Evolutionary conservation across 2,797 vertebrate genomes (phyloP).

Genomic region (Salarias fasciatus): DNA sequence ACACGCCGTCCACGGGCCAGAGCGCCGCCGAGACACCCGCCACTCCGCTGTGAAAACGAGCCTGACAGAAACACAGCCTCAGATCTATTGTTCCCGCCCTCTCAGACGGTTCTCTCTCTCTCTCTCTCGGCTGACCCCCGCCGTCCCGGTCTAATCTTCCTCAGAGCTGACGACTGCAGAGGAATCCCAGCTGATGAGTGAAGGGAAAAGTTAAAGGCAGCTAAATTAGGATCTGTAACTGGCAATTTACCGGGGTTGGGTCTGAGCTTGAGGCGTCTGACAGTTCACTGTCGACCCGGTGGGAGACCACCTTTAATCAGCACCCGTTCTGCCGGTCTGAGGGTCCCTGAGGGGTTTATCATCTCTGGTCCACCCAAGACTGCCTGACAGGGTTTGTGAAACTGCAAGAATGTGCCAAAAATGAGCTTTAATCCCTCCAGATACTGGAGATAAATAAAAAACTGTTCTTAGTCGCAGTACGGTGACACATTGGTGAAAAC

Average conservation of each 20-base stretch:
- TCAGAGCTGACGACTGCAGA: conserved; percentile 9
- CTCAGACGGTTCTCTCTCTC: conserved; percentile 6
- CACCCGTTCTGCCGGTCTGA: conserved; percentile 13
- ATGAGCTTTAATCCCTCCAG: background rate
- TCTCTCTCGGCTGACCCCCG: conserved; percentile 13
- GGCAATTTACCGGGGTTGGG: conserved; percentile 44
- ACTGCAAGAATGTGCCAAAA: conserved; percentile 1
- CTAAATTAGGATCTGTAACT: conserved; percentile 70
- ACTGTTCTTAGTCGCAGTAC: too few relatives aligned
- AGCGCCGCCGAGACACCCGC: conserved; percentile 21
- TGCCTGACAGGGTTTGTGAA: conserved; percentile 21
- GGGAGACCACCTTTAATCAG: conserved; percentile 51
- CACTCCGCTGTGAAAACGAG: conserved; percentile 21
- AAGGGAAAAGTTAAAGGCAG: conserved; percentile 60
- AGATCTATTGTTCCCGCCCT: conserved; percentile 10
- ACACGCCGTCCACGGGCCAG: conserved; percentile 41
- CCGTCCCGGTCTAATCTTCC: conserved; percentile 38
- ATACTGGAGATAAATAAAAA: too few relatives aligned
- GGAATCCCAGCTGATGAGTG: conserved; percentile 33
- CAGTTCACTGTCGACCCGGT: conserved; percentile 43
- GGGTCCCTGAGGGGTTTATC: conserved; percentile 45
- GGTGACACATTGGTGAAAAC: too few relatives aligned
- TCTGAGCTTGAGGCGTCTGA: conserved; percentile 55
- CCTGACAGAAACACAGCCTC: conserved; percentile 34
- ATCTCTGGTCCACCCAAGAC: conserved; percentile 9